Evolutionary conservation across 2,888 invertebrate species (phyloP), one percentile per base, ranked within the genome.

Genomic region (Frankliniella fusca): DNA sequence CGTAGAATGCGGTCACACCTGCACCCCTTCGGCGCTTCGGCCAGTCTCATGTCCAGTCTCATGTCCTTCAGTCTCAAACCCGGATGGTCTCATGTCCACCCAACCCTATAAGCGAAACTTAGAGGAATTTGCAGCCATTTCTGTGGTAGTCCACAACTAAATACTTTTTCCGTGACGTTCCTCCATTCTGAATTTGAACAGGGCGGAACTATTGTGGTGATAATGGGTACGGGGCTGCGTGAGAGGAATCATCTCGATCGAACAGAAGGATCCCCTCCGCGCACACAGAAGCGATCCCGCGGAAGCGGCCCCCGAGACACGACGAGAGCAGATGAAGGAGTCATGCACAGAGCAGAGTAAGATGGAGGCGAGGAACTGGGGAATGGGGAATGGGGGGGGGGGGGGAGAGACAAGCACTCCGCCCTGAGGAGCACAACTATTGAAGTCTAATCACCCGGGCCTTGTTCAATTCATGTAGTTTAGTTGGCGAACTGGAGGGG

Each of bases 391-490:
- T 9, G 1, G 70, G 12, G 27, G 27, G 70, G 8, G 70, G 12
- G 70, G 27, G 23, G 23, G 23, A 10, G 70, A 70, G 70, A 70
- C 70, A 23, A 27, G 70, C 70, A 76, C 70, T 76, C 70, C 70
- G 70, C 70, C 61, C 61, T n/a, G n/a, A 18, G 61, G 61, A 76
- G 70, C 70, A 76, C 70, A 76, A 76, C 70, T 76, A 76, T 76
- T 76, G 70, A 76, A 76, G 70, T 27, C 70, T 76, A 76, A 76
- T 76, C 70, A 76, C 70, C n/a, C 61, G 61, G 61, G 61, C 61
- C 61, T 76, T 76, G 70, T 76, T 76, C 70, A 76, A 76, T 76
- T 76, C 70, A 76, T 76, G 70, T 76, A 76, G 70, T 76, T 76
- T 76, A 76, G 70, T 76, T 76, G 70, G 70, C 70, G 70, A 76